Conservation (phyloP, 2,797 vertebrate species). For the Cossypha dichroa region DNA sequence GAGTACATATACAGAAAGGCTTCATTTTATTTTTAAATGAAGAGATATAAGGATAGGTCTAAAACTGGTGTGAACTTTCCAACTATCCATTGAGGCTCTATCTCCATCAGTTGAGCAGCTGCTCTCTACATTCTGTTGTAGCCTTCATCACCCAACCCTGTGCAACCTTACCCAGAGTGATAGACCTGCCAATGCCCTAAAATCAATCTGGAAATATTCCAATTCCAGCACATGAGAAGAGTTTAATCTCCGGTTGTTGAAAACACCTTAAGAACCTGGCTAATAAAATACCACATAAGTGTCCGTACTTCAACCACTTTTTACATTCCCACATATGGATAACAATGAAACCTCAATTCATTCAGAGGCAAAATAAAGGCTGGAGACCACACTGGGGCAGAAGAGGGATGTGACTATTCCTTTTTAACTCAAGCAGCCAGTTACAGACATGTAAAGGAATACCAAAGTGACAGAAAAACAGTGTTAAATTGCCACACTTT, state of each 20-base stretch:
- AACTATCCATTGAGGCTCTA: not conserved
- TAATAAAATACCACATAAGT: not conserved
- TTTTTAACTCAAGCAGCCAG: not conserved
- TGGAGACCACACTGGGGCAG: not conserved
- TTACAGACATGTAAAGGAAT: not conserved
- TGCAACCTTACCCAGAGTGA: not conserved
- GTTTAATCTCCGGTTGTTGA: not conserved
- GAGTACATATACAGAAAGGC: not conserved
- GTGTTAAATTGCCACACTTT: not conserved
- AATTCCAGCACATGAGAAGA: not conserved
- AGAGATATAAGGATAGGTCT: not conserved
- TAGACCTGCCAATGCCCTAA: not conserved
- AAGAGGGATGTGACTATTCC: not conserved
- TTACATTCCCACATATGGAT: not conserved
- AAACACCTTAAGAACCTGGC: not conserved
- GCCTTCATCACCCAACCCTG: not conserved
- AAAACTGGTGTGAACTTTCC: not conserved
- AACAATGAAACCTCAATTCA: not conserved
- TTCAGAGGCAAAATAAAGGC: not conserved
- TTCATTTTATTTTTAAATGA: not conserved
- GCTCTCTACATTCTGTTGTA: rapidly evolving
- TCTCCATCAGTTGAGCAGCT: not conserved
- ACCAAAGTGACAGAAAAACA: not conserved
- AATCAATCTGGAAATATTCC: not conserved
- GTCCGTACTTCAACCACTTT: not conserved